Evolutionary conservation across 2,888 invertebrate genomes (phyloP).

Genomic region (Suillia variegata): DNA sequence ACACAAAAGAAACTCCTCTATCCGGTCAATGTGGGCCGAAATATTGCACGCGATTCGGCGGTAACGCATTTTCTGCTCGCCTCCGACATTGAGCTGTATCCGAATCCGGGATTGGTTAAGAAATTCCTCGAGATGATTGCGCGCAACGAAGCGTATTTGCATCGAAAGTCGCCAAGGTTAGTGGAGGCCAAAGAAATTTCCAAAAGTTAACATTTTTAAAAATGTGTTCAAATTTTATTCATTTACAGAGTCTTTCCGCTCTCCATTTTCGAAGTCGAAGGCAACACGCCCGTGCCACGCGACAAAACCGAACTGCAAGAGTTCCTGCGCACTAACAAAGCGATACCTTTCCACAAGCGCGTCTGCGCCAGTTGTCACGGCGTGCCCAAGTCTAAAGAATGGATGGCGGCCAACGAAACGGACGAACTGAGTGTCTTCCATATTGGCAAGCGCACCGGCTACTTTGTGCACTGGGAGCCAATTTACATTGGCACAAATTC

Average conservation of each 20-base stretch:
- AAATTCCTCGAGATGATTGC: constrained; percentile 86
- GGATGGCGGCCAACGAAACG: constrained; percentile 77
- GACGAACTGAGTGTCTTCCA: constrained; percentile 78
- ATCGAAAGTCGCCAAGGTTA: constrained; percentile 64
- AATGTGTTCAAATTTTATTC: background rate
- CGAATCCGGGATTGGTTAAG: constrained; percentile 79
- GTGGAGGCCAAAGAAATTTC: background rate
- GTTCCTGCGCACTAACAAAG: constrained; percentile 78
- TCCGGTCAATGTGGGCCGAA: constrained; percentile 88
- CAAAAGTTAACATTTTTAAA: background rate
- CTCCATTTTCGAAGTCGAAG: constrained; percentile 86
- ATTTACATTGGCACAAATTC: constrained; percentile 89
- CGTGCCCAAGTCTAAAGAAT: constrained; percentile 83
- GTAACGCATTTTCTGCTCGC: constrained; percentile 82
- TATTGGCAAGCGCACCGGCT: constrained; percentile 78
- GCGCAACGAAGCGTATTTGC: constrained; percentile 71
- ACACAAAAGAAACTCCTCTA: constrained; percentile 80
- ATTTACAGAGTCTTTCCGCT: constrained; percentile 81
- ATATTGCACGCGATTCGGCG: constrained; percentile 84
- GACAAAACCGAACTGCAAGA: constrained; percentile 74
- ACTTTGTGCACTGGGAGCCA: constrained; percentile 88
- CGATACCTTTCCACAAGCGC: constrained; percentile 90
- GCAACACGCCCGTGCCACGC: constrained; percentile 68
- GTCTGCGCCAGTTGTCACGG: constrained; percentile 89
- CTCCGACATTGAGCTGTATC: constrained; percentile 90